A percentile compares a stretch with the other conserved stretches of the same genome.
Conservation (phyloP, 2,113 vertebrate species). For the Mustela nigripes region DNA sequence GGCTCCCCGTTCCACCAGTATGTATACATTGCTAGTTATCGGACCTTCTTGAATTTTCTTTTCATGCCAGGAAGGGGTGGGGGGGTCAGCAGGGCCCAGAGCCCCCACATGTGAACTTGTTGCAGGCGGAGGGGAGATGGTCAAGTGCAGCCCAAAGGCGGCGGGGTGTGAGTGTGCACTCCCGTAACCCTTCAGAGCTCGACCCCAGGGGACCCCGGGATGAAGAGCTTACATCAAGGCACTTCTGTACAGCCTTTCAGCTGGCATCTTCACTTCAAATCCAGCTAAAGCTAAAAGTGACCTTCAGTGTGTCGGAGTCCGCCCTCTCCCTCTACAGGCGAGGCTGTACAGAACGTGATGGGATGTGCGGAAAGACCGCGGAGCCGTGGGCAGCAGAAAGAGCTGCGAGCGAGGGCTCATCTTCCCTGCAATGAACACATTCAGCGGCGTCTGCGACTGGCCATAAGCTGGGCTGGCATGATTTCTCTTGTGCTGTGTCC, state of each 20-base stretch:
- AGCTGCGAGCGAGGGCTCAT: background rate
- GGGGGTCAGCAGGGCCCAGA: background rate
- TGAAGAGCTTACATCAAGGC: background rate
- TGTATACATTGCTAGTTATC: background rate
- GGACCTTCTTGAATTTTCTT: background rate
- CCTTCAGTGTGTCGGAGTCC: background rate
- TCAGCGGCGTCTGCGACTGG: background rate
- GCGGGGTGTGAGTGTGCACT: background rate
- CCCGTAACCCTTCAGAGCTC: background rate
- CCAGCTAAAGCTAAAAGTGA: background rate
- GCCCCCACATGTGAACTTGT: rapidly evolving
- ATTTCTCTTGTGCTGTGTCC: background rate
- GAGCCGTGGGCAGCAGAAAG: background rate
- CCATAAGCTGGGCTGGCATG: rapidly evolving
- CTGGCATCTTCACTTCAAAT: background rate
- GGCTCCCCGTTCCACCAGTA: background rate
- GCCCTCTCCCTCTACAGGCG: background rate
- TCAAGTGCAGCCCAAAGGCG: no score
- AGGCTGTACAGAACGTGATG: background rate
- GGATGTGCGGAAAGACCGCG: background rate
- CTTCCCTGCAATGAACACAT: background rate
- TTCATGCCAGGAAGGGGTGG: background rate
- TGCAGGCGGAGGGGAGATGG: rapidly evolving
- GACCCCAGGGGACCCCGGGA: background rate
- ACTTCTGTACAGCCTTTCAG: background rate